Base-by-base conservation (phyloP, 2,888 invertebrate genomes). In the Galerucella nymphaeae region DNA sequence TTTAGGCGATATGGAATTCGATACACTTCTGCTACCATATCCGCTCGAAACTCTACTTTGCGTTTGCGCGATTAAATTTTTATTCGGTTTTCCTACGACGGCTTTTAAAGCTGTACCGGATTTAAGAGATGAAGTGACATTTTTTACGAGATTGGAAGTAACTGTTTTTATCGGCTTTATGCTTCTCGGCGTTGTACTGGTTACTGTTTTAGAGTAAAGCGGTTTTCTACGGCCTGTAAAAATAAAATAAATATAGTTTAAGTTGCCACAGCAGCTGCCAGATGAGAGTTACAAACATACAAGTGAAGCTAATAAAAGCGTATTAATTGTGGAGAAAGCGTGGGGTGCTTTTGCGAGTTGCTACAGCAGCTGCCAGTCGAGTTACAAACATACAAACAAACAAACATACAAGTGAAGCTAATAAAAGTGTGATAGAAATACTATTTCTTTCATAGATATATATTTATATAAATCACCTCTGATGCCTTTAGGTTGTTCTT, bases 151-250 rank as follows among this genome's bases (percentile, higher is more conserved):
- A 80, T 84, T 86, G 0, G 84, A 84, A 14, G 82, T 83, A 74
- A 84, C 82, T 23, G 74, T 83, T 78, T 81, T 81, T 14, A 84
- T 80, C 1, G 85, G 84, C 77, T 83, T 84, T 2, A 82, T 80
- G 41, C 75, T 81, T 76, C 81, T 83, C 42, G 82, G 79, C 4
- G 80, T 63, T 57, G 75, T 80, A 41, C 62, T 74, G 50, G 81
- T 59, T 69, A 78, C 83, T 20, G 80, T 78, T 77, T 82, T 86
- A 1, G 85, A 80, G 83, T 94, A 94, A 55, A 92, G 86, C 0
- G 92, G 90, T 84, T 92, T 93, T 80, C 93, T 89, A 64, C 92
- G 86, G n/a, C 76, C 76, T 50, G 72, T 58, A 14, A n/a, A 65
- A 65, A 64, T 23, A 64, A 23, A 64, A n/a, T n/a, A n/a, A 45